Base-by-base conservation (phyloP, 2,888 invertebrate genomes). In the Gortyna flavago region DNA sequence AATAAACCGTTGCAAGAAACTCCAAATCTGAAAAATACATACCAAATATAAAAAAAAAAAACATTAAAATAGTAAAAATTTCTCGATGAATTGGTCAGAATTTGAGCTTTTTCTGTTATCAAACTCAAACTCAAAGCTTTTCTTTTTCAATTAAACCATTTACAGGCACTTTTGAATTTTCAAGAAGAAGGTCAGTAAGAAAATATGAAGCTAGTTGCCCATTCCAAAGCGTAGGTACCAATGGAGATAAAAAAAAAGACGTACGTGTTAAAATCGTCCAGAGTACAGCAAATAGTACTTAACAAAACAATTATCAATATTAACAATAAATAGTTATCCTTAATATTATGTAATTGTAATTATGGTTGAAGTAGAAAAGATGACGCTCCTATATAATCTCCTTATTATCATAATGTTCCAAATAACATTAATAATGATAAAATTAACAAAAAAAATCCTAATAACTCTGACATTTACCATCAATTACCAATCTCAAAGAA, bases 401-500 rank as follows among this genome's bases (percentile, higher is more conserved):
- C 11, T 21, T 70, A 41, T 32, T 16, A 79, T 74, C 9, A 70
- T 54, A 44, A 70, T 25, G n/a, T 35, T 35, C 25, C 29, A 71
- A 71, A 79, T 57, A 57, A 57, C 6, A 78, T 57, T 35, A n/a
- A n/a, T 74, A 44, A 59, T 35, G 29, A n/a, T 32, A 77, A 35
- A 32, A 21, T 25, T 25, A 1, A n/a, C n/a, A 21, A 38, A n/a
- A 77, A 79, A 79, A 70, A 54, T 4, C 38, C 0, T 11, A 67
- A 72, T 62, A n/a, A 9, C 38, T 51, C 65, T 32, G 35, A 77
- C 54, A 72, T 81, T 68, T 41, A 78, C 81, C 57, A 38, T 72
- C 77, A 77, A 80, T 81, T 79, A 79, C 79, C 59, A 64, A 79
- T 32, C 48, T 0, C 48, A 57, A 70, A 70, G 48, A 83, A 57